These are phyloP conservation scores for Macrophya annulata DNA, from an alignment of 2,888 invertebrate species.

Conservation along the genomic window DNA sequence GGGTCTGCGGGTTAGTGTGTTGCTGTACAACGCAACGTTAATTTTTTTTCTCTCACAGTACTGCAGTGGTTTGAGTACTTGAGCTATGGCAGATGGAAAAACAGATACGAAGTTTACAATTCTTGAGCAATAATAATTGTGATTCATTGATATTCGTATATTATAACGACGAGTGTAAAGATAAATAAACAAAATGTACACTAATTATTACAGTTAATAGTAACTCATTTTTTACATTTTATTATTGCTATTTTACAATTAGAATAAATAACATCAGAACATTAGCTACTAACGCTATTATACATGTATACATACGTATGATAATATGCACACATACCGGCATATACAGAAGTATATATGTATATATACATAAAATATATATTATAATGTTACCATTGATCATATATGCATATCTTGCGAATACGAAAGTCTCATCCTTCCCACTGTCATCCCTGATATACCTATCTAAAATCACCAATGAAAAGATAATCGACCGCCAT, in stretches of 20 bases:
- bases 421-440: conserved; percentile 19
- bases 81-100: background rate
- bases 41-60: background rate
- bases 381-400: conserved; percentile 62
- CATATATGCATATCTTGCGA: conserved; percentile 61
- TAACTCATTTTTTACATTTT: conserved; percentile 56
- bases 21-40: background rate
- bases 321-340: conserved; percentile 63
- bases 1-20: background rate
- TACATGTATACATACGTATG: conserved; percentile 54
- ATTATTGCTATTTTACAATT: conserved; percentile 74
- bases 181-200: conserved; percentile 14
- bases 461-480: background rate
- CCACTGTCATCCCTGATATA: conserved; percentile 5
- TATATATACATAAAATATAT: conserved; percentile 20
- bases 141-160: conserved; percentile 9
- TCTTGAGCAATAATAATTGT: background rate
- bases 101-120: background rate
- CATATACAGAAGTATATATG: conserved; percentile 53
- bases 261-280: conserved; percentile 75
- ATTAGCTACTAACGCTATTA: conserved; percentile 67
- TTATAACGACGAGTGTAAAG: background rate
- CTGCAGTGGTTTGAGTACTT: background rate
- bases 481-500: conserved; percentile 20
- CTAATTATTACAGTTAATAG: conserved; percentile 29